These are phyloP conservation scores for Pteria penguin DNA, from an alignment of 2,888 invertebrate genomes.

Conservation along the genomic window DNA sequence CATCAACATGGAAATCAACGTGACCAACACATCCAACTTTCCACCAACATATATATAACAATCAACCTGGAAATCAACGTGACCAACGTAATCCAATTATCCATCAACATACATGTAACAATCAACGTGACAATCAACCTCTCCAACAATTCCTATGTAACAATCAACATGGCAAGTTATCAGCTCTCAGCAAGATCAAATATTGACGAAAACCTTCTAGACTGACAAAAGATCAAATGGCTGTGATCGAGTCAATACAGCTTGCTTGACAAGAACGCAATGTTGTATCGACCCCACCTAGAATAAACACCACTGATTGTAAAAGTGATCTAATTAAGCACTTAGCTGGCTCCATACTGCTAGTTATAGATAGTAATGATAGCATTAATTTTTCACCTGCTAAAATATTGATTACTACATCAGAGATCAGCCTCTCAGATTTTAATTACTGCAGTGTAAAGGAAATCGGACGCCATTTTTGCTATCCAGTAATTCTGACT, in stretches of 20 bases:
- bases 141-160: too few relatives aligned
- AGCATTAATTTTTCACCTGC: not conserved
- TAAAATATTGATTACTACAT: not conserved
- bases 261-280: not conserved
- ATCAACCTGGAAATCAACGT: too few relatives aligned
- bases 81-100: too few relatives aligned
- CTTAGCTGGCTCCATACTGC: not conserved
- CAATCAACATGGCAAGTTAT: too few relatives aligned
- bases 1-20: too few relatives aligned
- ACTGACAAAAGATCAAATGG: slow-evolving; percentile 9
- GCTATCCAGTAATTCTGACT: too few relatives aligned
- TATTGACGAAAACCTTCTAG: not conserved
- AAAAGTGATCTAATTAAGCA: not conserved
- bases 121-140: too few relatives aligned
- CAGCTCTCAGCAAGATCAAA: too few relatives aligned
- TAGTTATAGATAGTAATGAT: not conserved
- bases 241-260: not conserved
- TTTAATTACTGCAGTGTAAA: not conserved
- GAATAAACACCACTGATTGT: not conserved
- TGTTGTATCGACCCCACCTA: not conserved
- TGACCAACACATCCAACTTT: too few relatives aligned
- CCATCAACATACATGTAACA: too few relatives aligned
- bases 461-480: not conserved
- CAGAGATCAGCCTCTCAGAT: not conserved
- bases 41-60: too few relatives aligned